Percentiles rank a stretch among this genome's conserved stretches.
Evolutionary conservation across 1,140 invertebrate genomes (phyloP).

Genomic region (Papilio xuthus): DNA sequence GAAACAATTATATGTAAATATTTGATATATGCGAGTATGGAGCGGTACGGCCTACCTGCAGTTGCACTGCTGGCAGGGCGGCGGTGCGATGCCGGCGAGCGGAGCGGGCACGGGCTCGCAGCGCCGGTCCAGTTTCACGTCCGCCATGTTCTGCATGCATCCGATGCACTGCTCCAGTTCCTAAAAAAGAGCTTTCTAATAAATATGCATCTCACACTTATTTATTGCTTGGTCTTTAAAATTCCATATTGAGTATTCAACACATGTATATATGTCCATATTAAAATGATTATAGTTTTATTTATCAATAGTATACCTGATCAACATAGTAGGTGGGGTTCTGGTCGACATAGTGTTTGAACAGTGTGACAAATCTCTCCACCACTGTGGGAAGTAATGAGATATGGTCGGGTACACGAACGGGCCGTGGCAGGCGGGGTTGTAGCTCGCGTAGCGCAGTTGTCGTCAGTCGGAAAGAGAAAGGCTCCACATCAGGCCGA

Average conservation of each 20-base stretch:
- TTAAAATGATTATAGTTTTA: too few species aligned
- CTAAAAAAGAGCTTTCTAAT: slow-evolving; percentile 67
- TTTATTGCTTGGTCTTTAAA: too few species aligned
- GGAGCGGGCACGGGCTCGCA: slow-evolving; percentile 81
- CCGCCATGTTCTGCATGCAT: slow-evolving; percentile 90
- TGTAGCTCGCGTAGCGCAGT: slow-evolving; percentile 90
- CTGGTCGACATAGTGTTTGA: slow-evolving; percentile 87
- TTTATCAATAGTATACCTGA: slow-evolving; percentile 80
- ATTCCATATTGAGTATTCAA: too few species aligned
- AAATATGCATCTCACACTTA: too few species aligned
- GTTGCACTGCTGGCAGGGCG: slow-evolving; percentile 81
- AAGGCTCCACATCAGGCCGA: slow-evolving; percentile 81
- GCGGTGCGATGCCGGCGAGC: slow-evolving; percentile 55
- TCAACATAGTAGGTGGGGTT: slow-evolving; percentile 87
- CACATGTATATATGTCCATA: too few species aligned
- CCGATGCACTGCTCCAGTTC: slow-evolving; percentile 92
- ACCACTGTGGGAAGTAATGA: slow-evolving; percentile 90
- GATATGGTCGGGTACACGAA: slow-evolving; percentile 89
- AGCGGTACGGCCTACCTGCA: slow-evolving; percentile 69
- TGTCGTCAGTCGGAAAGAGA: slow-evolving; percentile 89
- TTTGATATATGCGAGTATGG: too few species aligned
- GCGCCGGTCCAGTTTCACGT: slow-evolving; percentile 90
- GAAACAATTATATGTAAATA: too few species aligned
- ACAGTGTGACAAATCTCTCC: slow-evolving; percentile 92
- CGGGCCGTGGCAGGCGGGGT: slow-evolving; percentile 87